Evolutionary conservation across 2,888 invertebrate genomes (phyloP).

Genomic region (Chirona hameri): DNA sequence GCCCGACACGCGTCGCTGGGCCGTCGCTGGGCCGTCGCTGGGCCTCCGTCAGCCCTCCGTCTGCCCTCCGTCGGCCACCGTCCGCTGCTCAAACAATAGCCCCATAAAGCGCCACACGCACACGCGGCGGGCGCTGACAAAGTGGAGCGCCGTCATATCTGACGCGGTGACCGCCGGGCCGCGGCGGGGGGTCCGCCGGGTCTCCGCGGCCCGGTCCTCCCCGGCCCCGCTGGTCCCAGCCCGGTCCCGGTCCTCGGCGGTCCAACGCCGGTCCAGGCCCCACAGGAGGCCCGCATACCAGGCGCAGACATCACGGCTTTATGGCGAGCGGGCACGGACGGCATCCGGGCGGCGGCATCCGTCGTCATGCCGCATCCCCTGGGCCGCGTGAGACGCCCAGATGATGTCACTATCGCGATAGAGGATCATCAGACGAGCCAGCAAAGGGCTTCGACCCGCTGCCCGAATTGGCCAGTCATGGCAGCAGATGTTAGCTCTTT

Average conservation of each 20-base stretch:
- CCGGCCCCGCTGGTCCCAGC: too few species aligned
- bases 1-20: not conserved
- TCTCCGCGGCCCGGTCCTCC: not conserved
- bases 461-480: too few species aligned
- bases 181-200: not conserved
- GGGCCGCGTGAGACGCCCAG: too few species aligned
- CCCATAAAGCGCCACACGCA: not conserved
- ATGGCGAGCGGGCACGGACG: not conserved
- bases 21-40: not conserved
- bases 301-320: not conserved
- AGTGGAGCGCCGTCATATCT: slow-evolving; percentile 2
- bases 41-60: not conserved
- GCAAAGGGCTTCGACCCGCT: too few species aligned
- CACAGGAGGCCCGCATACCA: too few species aligned
- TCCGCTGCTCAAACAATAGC: not conserved
- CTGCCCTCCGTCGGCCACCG: not conserved
- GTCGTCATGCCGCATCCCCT: too few species aligned
- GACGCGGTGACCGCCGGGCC: not conserved
- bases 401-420: too few species aligned
- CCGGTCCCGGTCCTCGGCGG: too few species aligned
- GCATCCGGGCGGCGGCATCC: not conserved
- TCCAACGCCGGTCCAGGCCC: too few species aligned
- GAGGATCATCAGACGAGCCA: too few species aligned
- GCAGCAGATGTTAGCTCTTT: too few species aligned
- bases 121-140: not conserved